phyloP scores from a whole-genome alignment of 2,888 invertebrate species.

The Sclerodermus sp. region DNA sequence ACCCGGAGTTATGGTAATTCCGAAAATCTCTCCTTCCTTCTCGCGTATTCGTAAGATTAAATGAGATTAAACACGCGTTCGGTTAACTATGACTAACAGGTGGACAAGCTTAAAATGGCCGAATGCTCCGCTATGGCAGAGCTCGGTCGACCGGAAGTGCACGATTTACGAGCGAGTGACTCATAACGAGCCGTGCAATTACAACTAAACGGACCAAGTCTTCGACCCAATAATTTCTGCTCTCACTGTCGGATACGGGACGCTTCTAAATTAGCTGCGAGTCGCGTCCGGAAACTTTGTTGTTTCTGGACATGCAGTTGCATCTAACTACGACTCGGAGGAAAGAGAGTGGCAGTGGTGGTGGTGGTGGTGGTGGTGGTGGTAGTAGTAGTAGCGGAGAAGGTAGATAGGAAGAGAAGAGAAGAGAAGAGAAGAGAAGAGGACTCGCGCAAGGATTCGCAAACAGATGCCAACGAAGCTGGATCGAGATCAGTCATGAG shows the following conservation, averaged over 20 bases:
- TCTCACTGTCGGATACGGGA: constrained; percentile 30
- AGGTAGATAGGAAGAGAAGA: neutral
- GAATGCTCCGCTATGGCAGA: too few relatives aligned
- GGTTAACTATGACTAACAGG: too few relatives aligned
- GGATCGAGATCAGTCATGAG: constrained; percentile 4
- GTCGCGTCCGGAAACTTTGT: constrained; percentile 6
- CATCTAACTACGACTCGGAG: constrained; percentile 7
- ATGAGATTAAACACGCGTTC: too few relatives aligned
- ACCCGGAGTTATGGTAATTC: too few relatives aligned
- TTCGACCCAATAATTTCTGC: constrained; percentile 5
- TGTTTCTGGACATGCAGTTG: constrained; percentile 18
- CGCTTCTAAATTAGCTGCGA: constrained; percentile 41
- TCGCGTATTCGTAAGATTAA: too few relatives aligned
- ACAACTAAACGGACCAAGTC: constrained; percentile 1
- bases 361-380: too few relatives aligned
- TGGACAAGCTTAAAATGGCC: too few relatives aligned
- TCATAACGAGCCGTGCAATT: constrained; percentile 14
- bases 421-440: neutral
- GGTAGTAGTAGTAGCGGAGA: neutral
- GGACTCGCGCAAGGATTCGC: constrained; percentile 24
- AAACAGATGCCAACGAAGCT: constrained; percentile 16
- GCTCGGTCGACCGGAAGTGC: constrained; percentile 29
- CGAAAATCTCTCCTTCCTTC: too few relatives aligned
- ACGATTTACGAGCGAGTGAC: constrained; percentile 29
- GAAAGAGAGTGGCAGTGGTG: too few relatives aligned